Evolutionary conservation across 2,113 vertebrate species (phyloP), one percentile per base, ranked within the genome.

Genomic region (Trichechus manatus): DNA sequence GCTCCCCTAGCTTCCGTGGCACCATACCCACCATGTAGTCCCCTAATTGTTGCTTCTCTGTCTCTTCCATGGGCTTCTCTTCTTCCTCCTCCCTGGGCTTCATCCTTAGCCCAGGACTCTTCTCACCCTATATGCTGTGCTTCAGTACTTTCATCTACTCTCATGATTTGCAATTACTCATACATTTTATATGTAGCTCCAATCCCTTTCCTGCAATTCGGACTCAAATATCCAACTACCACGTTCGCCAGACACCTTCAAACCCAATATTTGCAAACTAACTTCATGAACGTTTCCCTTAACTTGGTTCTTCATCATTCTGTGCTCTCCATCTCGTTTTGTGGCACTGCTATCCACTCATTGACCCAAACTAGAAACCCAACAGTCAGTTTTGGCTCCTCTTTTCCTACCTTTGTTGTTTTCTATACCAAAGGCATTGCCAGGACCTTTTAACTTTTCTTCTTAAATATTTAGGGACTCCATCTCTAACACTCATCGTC

Each of bases 321-420:
- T 53, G 1, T 3, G 31, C 8, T 63, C 20, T 85, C 86, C 39
- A 1, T 15, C 15, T n/a, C 1, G 6, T 72, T 61, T 66, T 68
- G 14, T 64, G 56, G 19, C 19, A n/a, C 6, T 6, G 0, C 10
- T 44, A 0, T 47, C 59, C 27, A 70, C 6, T 9, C 29, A 6
- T 6, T 47, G 29, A 68, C 42, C 59, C 81, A 42, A 75, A 53
- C 15, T 15, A 39, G 22, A 92, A 56, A 23, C 1, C 0, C 1
- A 7, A 17, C 33, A n/a, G 8, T 79, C 17, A n/a, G 47, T 39
- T 44, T 29, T 56, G n/a, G 25, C 19, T 78, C n/a, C 42, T 36
- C 53, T 61, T 47, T 50, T 13, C 10, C n/a, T 20, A 82, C 9
- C 84, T 85, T 29, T 6, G 14, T 81, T 90, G 4, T 64, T 68